Percentiles rank a stretch among this genome's conserved stretches.
phyloP scores from a whole-genome alignment of 2,113 vertebrate species.

The Uropsilus gracilis region DNA sequence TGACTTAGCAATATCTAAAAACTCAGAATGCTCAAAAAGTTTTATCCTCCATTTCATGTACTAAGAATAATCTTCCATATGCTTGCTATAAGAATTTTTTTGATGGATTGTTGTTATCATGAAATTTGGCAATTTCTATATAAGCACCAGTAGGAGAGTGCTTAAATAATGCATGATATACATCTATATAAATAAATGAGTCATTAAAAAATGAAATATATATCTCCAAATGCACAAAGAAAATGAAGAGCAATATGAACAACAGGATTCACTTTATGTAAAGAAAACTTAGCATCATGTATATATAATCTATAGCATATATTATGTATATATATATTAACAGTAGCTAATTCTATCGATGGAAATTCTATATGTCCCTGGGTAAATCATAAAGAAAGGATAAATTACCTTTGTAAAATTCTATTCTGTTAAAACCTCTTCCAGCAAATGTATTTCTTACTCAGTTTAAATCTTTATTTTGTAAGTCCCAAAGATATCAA shows the following conservation, averaged over 20 bases:
- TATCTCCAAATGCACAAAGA: not conserved
- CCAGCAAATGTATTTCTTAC: not conserved
- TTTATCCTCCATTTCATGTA: not conserved
- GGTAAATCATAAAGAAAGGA: not conserved
- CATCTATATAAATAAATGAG: not conserved
- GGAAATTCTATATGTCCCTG: not conserved
- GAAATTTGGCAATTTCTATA: not conserved
- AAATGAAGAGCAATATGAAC: not conserved
- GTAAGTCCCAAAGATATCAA: not conserved
- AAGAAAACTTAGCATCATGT: not conserved
- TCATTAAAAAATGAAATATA: not conserved
- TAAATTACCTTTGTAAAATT: not conserved
- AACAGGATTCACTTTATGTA: not conserved
- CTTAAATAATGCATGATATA: not conserved
- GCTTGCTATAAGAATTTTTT: not conserved
- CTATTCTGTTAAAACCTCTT: not conserved
- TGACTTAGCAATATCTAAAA: not conserved
- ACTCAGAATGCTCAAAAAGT: not conserved
- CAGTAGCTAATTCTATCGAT: not conserved
- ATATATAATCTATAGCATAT: not conserved
- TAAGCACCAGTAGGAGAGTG: not conserved
- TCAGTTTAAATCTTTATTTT: not conserved
- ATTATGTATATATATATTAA: conserved; percentile 3
- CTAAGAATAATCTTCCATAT: not conserved
- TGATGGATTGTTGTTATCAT: not conserved